Conservation (phyloP, 2,797 vertebrate species). For the Sebastes aleutianus region DNA sequence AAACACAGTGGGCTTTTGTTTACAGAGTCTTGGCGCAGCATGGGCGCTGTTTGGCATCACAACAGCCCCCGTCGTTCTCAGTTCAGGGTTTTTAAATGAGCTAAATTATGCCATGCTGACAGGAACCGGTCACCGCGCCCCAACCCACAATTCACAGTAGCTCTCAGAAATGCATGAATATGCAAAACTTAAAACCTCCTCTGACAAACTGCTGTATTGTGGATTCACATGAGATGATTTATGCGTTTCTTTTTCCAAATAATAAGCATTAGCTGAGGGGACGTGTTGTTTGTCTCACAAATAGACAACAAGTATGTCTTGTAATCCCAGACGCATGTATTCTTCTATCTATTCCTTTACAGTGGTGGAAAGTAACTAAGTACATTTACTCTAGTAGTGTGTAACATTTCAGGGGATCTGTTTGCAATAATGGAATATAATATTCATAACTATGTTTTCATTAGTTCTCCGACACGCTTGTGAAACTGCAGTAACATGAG, state of each 20-base stretch:
- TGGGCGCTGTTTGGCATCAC: constrained; percentile 47
- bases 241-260: not conserved
- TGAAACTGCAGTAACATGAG: no score
- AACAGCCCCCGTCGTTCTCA: constrained; percentile 47
- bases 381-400: not conserved
- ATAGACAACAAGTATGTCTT: not conserved
- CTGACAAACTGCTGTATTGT: not conserved
- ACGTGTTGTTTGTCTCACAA: not conserved
- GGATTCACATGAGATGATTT: constrained; percentile 14
- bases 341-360: not conserved
- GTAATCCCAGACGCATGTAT: not conserved
- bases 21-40: constrained; percentile 51
- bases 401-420: no score
- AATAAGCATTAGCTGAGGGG: not conserved
- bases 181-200: constrained; percentile 27
- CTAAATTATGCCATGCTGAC: constrained; percentile 67
- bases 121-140: constrained; percentile 39
- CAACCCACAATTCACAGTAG: constrained; percentile 45
- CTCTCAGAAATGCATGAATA: constrained; percentile 21
- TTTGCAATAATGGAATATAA: no score
- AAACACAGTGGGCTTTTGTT: constrained; percentile 75
- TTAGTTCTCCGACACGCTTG: no score
- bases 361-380: not conserved
- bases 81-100: constrained; percentile 43
- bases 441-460: no score